A percentile compares a stretch with the other conserved stretches of the same genome.
Conservation (phyloP, 1,140 invertebrate species). For the Charaxes varanes region DNA sequence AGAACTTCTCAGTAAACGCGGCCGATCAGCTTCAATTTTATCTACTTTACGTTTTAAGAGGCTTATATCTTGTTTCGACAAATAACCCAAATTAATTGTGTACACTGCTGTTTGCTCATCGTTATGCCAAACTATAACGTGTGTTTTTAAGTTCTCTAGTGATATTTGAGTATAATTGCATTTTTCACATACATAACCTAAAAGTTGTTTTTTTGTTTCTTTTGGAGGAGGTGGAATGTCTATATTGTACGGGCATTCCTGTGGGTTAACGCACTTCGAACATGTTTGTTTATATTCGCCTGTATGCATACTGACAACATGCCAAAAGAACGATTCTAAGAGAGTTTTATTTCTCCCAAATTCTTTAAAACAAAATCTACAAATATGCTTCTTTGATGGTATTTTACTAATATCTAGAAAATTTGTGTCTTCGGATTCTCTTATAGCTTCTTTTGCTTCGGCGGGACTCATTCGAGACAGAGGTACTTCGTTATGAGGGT, state of each 20-base stretch:
- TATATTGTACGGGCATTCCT: constrained; percentile 38
- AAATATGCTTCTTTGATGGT: constrained; percentile 43
- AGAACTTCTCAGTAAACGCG: constrained; percentile 37
- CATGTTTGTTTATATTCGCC: constrained; percentile 82
- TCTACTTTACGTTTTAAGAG: background rate
- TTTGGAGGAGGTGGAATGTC: constrained; percentile 58
- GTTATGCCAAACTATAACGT: constrained; percentile 75
- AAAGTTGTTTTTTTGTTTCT: constrained; percentile 57
- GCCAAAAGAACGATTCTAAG: constrained; percentile 77
- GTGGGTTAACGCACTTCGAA: constrained; percentile 60
- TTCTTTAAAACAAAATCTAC: constrained; percentile 73
- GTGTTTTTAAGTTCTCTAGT: constrained; percentile 74
- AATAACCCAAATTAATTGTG: constrained; percentile 43
- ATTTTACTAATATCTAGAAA: constrained; percentile 43
- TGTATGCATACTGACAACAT: constrained; percentile 80
- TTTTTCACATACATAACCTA: constrained; percentile 78
- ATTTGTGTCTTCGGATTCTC: constrained; percentile 48
- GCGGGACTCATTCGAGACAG: constrained; percentile 75
- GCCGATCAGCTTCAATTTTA: constrained; percentile 5
- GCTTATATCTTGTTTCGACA: background rate
- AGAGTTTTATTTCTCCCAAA: constrained; percentile 35
- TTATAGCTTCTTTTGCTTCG: constrained; percentile 61
- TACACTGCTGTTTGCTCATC: constrained; percentile 56
- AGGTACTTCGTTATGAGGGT: constrained; percentile 78
- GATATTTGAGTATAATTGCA: constrained; percentile 82